These are phyloP conservation scores for Dallia pectoralis DNA, from an alignment of 2,797 vertebrate genomes.

Conservation along the genomic window DNA sequence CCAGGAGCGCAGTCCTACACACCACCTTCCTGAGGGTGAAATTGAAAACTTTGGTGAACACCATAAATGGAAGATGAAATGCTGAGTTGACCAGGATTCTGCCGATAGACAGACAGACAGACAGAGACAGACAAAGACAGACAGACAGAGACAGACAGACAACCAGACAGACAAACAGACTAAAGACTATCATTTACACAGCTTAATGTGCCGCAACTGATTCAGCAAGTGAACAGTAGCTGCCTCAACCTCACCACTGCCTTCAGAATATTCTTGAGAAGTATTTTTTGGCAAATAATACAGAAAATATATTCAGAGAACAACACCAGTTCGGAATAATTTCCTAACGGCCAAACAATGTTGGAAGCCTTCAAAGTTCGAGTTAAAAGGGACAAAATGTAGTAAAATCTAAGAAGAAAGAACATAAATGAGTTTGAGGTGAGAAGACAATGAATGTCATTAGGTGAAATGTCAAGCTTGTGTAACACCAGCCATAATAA, in stretches of 20 bases:
- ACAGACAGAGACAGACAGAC: too few relatives aligned
- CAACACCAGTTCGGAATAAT: background rate
- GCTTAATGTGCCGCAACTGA: conserved; percentile 58
- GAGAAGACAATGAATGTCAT: background rate
- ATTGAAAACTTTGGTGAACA: conserved; percentile 39
- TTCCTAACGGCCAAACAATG: background rate
- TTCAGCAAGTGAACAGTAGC: background rate
- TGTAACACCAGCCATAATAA: conserved; percentile 6
- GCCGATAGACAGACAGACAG: too few relatives aligned
- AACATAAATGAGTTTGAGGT: background rate
- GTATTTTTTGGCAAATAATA: background rate
- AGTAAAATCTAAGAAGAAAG: background rate
- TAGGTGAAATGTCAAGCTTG: background rate
- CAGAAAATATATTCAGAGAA: background rate
- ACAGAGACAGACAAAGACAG: too few relatives aligned
- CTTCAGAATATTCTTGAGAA: background rate
- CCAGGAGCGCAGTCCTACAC: conserved; percentile 9
- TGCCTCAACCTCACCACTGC: too few relatives aligned
- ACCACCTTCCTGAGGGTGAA: conserved; percentile 20
- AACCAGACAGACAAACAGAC: too few relatives aligned
- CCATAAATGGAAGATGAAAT: conserved; percentile 28
- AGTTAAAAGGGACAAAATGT: background rate
- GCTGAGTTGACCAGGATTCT: conserved; percentile 56
- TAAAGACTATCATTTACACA: conserved; percentile 54
- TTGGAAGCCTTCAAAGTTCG: background rate